These are phyloP conservation scores for Falco concolor DNA, from an alignment of 2,797 vertebrate genomes.

Conservation along the genomic window DNA sequence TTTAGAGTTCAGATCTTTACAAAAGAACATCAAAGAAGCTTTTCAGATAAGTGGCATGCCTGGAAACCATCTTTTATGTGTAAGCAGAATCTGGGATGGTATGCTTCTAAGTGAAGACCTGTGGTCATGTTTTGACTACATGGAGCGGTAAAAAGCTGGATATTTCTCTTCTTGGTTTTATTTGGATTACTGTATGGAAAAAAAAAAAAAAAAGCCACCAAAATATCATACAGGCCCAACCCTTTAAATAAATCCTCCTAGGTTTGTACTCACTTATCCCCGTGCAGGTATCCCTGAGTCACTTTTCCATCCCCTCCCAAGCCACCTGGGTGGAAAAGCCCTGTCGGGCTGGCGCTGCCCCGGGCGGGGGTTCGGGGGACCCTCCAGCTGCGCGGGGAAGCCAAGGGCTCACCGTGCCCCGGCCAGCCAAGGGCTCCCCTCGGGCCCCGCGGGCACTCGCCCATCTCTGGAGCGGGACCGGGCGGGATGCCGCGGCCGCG, in stretches of 20 bases:
- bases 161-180: not conserved
- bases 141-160: not conserved
- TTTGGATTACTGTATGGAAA: not conserved
- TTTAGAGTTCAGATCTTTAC: not conserved
- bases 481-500: not conserved
- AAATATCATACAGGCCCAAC: no score
- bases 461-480: not conserved
- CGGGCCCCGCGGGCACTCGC: not conserved
- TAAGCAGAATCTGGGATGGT: not conserved
- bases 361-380: not conserved
- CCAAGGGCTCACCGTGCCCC: no score
- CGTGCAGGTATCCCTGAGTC: fast-evolving
- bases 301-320: not conserved
- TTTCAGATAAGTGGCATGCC: not conserved
- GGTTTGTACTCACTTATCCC: no score
- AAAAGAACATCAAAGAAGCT: not conserved
- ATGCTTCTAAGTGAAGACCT: not conserved
- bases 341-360: no score
- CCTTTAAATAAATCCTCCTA: not conserved
- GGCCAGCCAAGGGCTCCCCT: no score
- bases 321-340: not conserved
- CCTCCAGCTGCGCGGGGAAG: not conserved
- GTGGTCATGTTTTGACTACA: not conserved
- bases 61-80: not conserved
- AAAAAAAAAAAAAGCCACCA: not conserved